Percentiles rank a stretch among this genome's conserved stretches.
These are phyloP conservation scores for Ptychodera flava DNA, from an alignment of 35 echinoderm and acorn worm species.

Conservation along the genomic window DNA sequence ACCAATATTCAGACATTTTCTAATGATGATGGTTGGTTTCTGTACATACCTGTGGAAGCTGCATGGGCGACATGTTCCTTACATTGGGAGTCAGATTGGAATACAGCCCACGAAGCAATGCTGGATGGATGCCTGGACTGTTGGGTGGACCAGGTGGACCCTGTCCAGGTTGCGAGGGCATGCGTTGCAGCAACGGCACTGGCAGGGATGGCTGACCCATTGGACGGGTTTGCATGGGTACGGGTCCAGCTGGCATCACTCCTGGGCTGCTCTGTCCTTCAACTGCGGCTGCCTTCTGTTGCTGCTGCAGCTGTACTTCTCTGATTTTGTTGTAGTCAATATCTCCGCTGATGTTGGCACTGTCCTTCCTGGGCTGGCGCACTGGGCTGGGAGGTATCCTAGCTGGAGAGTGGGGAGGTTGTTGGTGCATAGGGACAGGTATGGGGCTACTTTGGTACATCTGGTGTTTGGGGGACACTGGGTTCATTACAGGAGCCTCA, in stretches of 20 bases:
- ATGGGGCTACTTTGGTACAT: background rate
- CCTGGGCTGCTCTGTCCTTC: background rate
- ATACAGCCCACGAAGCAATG: background rate
- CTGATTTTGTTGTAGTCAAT: conserved; percentile 14
- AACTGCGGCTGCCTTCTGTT: conserved; percentile 15
- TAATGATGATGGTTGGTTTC: too few species aligned
- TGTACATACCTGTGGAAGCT: background rate
- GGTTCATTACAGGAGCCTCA: background rate
- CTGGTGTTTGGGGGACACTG: background rate
- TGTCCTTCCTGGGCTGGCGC: background rate
- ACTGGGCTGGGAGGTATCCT: background rate
- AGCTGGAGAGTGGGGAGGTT: background rate
- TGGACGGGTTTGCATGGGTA: background rate
- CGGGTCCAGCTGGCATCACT: background rate
- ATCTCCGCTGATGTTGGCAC: background rate
- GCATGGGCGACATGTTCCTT: background rate
- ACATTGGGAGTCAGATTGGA: background rate
- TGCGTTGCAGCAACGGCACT: background rate
- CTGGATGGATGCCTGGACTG: background rate
- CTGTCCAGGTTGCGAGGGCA: conserved; percentile 3
- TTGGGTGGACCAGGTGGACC: background rate
- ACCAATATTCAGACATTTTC: too few species aligned
- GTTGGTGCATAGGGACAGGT: background rate
- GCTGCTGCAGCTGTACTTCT: conserved; percentile 16
- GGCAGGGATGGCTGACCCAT: background rate